Evolutionary conservation across 2,113 vertebrate genomes (phyloP).

Genomic region (Baryphthengus martii): DNA sequence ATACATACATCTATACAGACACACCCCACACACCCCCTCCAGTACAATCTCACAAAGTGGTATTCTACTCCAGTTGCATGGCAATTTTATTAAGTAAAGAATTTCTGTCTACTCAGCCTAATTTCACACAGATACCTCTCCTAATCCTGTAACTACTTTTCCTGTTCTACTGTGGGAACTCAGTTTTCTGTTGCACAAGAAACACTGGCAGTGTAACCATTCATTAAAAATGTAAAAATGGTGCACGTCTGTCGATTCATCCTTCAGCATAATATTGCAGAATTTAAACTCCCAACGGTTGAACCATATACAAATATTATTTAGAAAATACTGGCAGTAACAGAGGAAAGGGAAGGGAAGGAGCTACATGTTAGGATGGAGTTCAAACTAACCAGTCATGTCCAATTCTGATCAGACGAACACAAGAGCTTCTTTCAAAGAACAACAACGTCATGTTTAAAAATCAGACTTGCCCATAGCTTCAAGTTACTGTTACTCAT

Average conservation of each 20-base stretch:
- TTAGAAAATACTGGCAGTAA: background rate
- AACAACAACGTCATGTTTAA: background rate
- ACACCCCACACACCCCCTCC: background rate
- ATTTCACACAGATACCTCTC: background rate
- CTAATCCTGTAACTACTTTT: background rate
- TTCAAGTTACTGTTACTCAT: background rate
- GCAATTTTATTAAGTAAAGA: background rate
- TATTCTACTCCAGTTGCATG: background rate
- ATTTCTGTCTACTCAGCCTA: background rate
- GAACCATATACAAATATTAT: background rate
- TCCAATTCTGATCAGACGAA: background rate
- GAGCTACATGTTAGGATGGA: background rate
- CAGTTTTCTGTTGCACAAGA: background rate
- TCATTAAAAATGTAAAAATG: background rate
- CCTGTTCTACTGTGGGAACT: background rate
- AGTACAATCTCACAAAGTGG: background rate
- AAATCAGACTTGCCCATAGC: background rate
- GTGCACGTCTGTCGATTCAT: background rate
- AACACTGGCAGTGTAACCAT: background rate
- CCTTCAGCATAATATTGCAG: background rate
- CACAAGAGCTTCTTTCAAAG: background rate
- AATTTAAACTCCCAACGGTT: background rate
- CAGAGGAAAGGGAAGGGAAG: background rate
- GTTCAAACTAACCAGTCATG: background rate
- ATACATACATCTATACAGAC: rapidly evolving